Percentiles rank a stretch among this genome's conserved stretches.
These are phyloP conservation scores for Ahaetulla prasina DNA, from an alignment of 2,113 vertebrate species.

Conservation along the genomic window DNA sequence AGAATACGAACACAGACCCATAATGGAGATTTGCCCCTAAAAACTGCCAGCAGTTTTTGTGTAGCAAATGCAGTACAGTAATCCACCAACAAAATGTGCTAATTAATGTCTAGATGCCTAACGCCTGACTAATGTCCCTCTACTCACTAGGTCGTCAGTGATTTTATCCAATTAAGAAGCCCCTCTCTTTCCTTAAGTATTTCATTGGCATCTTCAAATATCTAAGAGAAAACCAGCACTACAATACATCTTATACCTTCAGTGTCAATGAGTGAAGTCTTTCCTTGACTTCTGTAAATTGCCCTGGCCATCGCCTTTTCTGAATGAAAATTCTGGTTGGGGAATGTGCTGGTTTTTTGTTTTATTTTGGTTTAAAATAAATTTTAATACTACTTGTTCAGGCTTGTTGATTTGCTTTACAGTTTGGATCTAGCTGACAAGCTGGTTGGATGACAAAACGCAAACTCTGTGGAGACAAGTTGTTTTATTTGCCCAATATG, in stretches of 20 bases:
- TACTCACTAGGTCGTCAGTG: background rate
- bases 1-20: background rate
- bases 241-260: background rate
- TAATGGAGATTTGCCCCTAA: background rate
- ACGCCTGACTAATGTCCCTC: background rate
- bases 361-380: slow-evolving; percentile 21
- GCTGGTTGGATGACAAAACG: background rate
- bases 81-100: background rate
- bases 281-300: background rate
- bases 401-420: slow-evolving; percentile 1
- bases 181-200: background rate
- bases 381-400: slow-evolving; percentile 26
- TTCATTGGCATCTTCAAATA: background rate
- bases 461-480: background rate
- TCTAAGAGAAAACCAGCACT: background rate
- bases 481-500: background rate
- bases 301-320: background rate
- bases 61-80: background rate
- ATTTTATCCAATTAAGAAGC: background rate
- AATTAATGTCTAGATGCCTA: background rate
- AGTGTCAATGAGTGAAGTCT: background rate
- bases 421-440: background rate
- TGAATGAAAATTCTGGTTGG: slow-evolving; percentile 12
- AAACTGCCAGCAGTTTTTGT: background rate
- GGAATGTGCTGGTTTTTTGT: slow-evolving; percentile 5